A percentile compares a stretch with the other conserved stretches of the same genome.
phyloP scores from a whole-genome alignment of 35 echinoderm and acorn worm genomes.

The Hemicentrotus pulcherrimus region DNA sequence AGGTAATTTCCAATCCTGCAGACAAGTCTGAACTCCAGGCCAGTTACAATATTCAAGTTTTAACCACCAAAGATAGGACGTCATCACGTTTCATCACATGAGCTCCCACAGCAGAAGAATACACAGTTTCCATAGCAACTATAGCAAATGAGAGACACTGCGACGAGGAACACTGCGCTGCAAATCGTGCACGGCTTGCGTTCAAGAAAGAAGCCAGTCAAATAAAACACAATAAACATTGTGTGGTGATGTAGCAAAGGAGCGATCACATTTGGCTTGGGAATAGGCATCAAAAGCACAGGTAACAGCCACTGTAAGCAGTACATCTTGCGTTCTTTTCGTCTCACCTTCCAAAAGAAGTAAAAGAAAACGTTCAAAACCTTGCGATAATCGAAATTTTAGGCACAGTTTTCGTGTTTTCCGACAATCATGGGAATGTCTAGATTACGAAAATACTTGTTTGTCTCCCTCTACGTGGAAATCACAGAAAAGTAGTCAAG shows the following conservation, averaged over 20 bases:
- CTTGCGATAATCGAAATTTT: not conserved
- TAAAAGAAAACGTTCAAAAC: not conserved
- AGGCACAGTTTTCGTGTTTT: no score
- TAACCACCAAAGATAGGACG: not conserved
- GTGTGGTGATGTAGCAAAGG: constrained; percentile 89
- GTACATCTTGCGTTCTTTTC: constrained; percentile 58
- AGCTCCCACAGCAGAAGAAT: constrained; percentile 82
- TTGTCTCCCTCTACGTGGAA: not conserved
- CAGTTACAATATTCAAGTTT: not conserved
- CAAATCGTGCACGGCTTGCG: constrained; percentile 95
- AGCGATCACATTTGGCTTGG: constrained; percentile 71
- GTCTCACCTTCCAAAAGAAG: not conserved
- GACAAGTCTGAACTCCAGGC: not conserved
- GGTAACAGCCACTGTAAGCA: constrained; percentile 94
- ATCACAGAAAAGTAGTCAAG: no score
- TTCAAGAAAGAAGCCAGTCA: constrained; percentile 87
- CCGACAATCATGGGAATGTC: not conserved
- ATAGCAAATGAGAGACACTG: constrained; percentile 79
- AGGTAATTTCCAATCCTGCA: no score
- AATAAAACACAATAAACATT: constrained; percentile 92
- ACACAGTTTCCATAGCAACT: constrained; percentile 89
- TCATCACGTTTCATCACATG: constrained; percentile 68
- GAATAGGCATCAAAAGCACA: constrained; percentile 86
- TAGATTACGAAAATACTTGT: not conserved
- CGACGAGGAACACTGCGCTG: constrained; percentile 84